phyloP scores from a whole-genome alignment of 2,113 vertebrate species.

The Nannospalax galili region DNA sequence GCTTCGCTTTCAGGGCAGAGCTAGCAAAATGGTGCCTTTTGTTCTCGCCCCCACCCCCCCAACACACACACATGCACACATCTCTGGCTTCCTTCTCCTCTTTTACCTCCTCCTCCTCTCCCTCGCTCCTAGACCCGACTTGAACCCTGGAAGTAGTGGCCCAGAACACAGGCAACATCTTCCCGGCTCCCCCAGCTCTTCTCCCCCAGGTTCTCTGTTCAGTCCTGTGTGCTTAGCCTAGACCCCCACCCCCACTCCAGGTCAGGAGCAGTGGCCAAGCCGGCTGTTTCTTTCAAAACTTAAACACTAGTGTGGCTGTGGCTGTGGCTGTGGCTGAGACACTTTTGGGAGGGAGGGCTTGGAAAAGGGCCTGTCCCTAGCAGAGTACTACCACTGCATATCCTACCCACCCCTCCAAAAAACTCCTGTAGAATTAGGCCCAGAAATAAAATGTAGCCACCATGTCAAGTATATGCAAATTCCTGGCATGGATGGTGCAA shows the following conservation, averaged over 20 bases:
- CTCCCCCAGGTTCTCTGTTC: rapidly evolving
- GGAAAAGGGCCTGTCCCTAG: neutral
- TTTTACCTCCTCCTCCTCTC: slow-evolving; percentile 56
- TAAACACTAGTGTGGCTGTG: rapidly evolving
- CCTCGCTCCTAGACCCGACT: slow-evolving; percentile 4
- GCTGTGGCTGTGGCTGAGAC: neutral
- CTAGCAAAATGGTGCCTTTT: slow-evolving; percentile 86
- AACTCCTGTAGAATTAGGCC: neutral
- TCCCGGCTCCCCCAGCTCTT: neutral
- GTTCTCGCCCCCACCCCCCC: slow-evolving; percentile 69
- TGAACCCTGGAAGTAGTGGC: neutral
- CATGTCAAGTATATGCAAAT: neutral
- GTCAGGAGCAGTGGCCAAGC: neutral
- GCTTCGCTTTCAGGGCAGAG: slow-evolving; percentile 79
- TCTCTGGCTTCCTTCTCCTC: slow-evolving; percentile 48
- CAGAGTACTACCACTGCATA: too few species aligned
- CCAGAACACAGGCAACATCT: neutral
- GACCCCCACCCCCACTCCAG: neutral
- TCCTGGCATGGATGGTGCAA: rapidly evolving
- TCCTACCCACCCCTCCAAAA: neutral
- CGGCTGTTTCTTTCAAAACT: rapidly evolving
- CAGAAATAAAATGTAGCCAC: neutral
- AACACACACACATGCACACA: neutral
- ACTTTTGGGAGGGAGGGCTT: neutral
- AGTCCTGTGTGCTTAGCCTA: neutral